Evolutionary conservation across 2,888 invertebrate genomes (phyloP).

Genomic region (Cephus nigrinus): DNA sequence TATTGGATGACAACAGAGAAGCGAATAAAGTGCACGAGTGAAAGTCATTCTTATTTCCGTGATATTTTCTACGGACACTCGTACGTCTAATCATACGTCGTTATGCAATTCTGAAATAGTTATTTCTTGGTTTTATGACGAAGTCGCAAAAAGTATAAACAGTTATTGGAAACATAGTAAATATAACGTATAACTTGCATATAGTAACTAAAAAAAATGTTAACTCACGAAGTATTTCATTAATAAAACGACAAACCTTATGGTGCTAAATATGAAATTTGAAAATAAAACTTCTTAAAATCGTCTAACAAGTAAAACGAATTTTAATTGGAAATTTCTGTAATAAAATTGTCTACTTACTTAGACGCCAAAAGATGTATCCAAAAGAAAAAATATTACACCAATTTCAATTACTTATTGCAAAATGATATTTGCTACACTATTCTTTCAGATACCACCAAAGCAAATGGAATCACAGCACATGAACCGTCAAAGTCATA

Average conservation of each 20-base stretch:
- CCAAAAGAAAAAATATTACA: neutral
- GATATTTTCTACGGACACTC: slow-evolving; percentile 30
- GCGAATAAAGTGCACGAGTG: slow-evolving; percentile 35
- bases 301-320: neutral
- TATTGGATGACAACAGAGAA: neutral
- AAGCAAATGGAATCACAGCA: neutral
- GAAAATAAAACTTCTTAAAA: neutral
- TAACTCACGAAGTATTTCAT: neutral
- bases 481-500: neutral
- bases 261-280: neutral
- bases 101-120: slow-evolving; percentile 43
- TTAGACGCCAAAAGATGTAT: neutral
- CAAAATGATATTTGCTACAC: neutral
- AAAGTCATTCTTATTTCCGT: slow-evolving; percentile 55
- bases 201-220: neutral
- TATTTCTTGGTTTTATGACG: neutral
- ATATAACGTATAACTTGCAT: neutral
- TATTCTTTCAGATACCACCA: neutral
- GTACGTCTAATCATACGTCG: slow-evolving; percentile 29
- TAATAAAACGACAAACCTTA: too few relatives aligned
- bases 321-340: neutral
- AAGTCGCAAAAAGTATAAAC: neutral
- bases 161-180: neutral
- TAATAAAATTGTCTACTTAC: neutral
- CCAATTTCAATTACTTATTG: neutral